Percentiles rank a stretch among this genome's conserved stretches.
Conservation (phyloP, 2,888 invertebrate species). For the Caenorhabditis panamensis region DNA sequence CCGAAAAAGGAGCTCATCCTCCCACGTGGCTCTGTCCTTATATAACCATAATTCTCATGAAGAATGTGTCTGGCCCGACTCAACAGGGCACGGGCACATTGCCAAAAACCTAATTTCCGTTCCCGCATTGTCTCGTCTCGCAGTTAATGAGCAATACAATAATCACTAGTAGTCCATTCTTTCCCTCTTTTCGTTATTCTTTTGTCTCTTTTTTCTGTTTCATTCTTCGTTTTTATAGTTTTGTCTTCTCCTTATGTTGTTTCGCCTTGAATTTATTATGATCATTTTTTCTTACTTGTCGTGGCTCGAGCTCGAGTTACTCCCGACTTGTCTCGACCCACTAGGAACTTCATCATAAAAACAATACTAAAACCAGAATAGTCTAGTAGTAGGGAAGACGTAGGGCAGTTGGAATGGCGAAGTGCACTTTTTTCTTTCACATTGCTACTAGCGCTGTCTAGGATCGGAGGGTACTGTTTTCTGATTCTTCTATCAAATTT, state of each 20-base stretch:
- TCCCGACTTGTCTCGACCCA: background rate
- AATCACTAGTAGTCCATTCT: slow-evolving; percentile 7
- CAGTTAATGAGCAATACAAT: slow-evolving; percentile 1
- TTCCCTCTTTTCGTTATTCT: background rate
- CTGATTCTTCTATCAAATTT: too few relatives aligned
- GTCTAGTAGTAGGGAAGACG: too few relatives aligned
- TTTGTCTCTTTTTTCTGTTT: slow-evolving; percentile 19
- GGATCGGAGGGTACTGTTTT: too few relatives aligned
- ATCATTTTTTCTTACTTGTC: background rate
- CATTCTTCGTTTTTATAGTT: slow-evolving; percentile 38
- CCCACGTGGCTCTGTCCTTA: background rate
- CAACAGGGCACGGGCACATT: too few relatives aligned
- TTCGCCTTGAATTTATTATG: slow-evolving; percentile 23
- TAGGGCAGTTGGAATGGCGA: background rate
- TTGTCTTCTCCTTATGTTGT: background rate
- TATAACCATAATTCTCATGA: background rate
- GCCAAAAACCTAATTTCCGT: slow-evolving; percentile 2
- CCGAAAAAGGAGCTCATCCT: background rate
- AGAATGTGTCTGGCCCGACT: background rate
- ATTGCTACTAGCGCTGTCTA: too few relatives aligned
- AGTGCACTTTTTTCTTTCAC: background rate
- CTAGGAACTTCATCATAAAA: slow-evolving; percentile 12
- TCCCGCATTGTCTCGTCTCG: slow-evolving; percentile 5
- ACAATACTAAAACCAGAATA: slow-evolving; percentile 11
- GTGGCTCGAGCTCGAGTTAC: background rate